Percentiles rank a stretch among this genome's conserved stretches.
Evolutionary conservation across 2,888 invertebrate species (phyloP).

Genomic region (Stenichneumon culpator): DNA sequence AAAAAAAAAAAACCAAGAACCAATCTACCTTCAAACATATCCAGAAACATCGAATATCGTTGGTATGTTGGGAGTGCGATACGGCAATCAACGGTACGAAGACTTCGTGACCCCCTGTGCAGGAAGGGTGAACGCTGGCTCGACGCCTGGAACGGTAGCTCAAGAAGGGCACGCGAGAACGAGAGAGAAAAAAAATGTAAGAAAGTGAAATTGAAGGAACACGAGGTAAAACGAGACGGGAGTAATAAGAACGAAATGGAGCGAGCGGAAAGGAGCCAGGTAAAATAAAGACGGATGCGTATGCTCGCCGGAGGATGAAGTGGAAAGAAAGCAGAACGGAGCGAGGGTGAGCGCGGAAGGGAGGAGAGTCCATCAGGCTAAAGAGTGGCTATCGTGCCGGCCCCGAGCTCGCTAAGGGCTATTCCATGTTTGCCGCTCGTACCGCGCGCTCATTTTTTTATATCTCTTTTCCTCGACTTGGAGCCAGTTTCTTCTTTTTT

Average conservation of each 20-base stretch:
- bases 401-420: slow-evolving; percentile 82
- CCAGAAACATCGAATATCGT: slow-evolving; percentile 10
- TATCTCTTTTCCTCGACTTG: slow-evolving; percentile 51
- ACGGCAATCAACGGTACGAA: background rate
- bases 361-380: slow-evolving; percentile 83
- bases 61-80: background rate
- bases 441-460: slow-evolving; percentile 78
- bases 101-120: background rate
- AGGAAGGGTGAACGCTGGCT: slow-evolving; percentile 21
- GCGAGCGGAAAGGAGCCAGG: slow-evolving; percentile 71
- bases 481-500: slow-evolving; percentile 68
- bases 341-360: slow-evolving; percentile 72
- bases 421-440: slow-evolving; percentile 84
- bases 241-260: slow-evolving; percentile 56
- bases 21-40: background rate
- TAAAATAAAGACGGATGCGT: slow-evolving; percentile 3
- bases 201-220: background rate
- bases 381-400: slow-evolving; percentile 84
- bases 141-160: background rate
- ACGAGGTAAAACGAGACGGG: slow-evolving; percentile 35
- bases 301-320: slow-evolving; percentile 34
- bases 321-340: slow-evolving; percentile 60
- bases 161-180: slow-evolving; percentile 50
- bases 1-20: too few relatives aligned
- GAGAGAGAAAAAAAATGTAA: slow-evolving; percentile 67